These are phyloP conservation scores for Dione juno DNA, from an alignment of 2,888 invertebrate species.

Conservation along the genomic window DNA sequence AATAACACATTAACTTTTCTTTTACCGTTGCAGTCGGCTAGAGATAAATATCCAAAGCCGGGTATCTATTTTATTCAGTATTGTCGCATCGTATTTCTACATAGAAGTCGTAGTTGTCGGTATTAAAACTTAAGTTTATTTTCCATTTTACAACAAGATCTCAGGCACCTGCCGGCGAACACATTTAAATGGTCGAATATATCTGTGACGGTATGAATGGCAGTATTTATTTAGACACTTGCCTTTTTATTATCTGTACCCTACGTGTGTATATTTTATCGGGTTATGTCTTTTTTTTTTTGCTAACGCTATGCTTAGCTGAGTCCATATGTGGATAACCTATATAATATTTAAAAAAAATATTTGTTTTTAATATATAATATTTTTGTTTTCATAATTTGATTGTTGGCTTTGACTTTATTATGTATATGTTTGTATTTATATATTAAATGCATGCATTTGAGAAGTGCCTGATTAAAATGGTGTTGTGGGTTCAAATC, in stretches of 20 bases:
- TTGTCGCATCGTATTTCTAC: conserved; percentile 29
- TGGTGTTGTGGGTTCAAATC: too few relatives aligned
- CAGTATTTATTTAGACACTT: conserved; percentile 37
- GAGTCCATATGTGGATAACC: background rate
- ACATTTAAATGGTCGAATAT: conserved; percentile 35
- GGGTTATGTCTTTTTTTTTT: background rate
- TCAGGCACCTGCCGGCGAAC: conserved; percentile 35
- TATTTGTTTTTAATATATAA: too few relatives aligned
- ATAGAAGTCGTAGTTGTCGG: conserved; percentile 29
- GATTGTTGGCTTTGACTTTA: too few relatives aligned
- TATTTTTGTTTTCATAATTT: too few relatives aligned
- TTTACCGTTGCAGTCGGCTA: background rate
- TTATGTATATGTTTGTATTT: too few relatives aligned
- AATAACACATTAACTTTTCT: background rate
- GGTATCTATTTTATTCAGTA: conserved; percentile 20
- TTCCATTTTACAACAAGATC: conserved; percentile 26
- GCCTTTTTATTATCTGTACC: conserved; percentile 27
- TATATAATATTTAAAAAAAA: background rate
- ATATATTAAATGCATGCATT: too few relatives aligned
- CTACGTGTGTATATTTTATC: conserved; percentile 16
- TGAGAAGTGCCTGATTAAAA: too few relatives aligned
- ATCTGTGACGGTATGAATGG: conserved; percentile 23
- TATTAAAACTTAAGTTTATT: conserved; percentile 36
- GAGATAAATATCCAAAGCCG: background rate
- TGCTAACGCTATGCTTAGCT: background rate